A percentile compares a stretch with the other conserved stretches of the same genome.
phyloP scores from a whole-genome alignment of 1,140 invertebrate species.

The Acromyrmex charruanus region DNA sequence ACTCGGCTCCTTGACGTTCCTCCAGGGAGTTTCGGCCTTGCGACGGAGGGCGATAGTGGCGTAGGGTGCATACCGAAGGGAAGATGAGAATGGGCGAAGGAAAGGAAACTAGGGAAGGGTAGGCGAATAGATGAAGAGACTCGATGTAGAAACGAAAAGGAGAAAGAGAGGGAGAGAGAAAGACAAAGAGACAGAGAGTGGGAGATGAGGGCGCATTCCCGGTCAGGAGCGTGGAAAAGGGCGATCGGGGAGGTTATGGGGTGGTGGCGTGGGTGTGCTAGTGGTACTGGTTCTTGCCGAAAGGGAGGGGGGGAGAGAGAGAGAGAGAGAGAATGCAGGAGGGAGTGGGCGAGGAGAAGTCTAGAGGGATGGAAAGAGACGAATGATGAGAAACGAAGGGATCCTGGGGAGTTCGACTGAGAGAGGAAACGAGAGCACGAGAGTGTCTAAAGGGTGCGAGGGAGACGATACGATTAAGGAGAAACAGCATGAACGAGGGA shows the following conservation, averaged over 20 bases:
- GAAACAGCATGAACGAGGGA: constrained; percentile 8
- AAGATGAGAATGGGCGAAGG: constrained; percentile 71
- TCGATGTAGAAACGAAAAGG: constrained; percentile 40
- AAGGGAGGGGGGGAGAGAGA: neutral
- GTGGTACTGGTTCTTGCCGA: constrained; percentile 44
- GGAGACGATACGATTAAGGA: constrained; percentile 23
- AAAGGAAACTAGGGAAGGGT: constrained; percentile 47
- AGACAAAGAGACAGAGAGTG: neutral
- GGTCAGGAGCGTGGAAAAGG: constrained; percentile 66
- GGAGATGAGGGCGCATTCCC: constrained; percentile 23
- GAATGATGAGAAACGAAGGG: constrained; percentile 38
- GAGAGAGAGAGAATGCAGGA: constrained; percentile 14
- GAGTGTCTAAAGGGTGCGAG: neutral
- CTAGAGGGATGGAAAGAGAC: constrained; percentile 51
- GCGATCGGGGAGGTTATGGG: constrained; percentile 71
- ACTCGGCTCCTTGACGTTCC: constrained; percentile 77
- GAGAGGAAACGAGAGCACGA: constrained; percentile 58
- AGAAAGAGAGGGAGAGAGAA: constrained; percentile 2
- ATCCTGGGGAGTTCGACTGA: constrained; percentile 54
- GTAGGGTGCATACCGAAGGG: constrained; percentile 76
- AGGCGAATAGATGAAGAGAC: constrained; percentile 60
- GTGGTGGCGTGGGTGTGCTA: constrained; percentile 61
- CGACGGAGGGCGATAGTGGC: constrained; percentile 73
- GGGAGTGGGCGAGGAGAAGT: constrained; percentile 27
- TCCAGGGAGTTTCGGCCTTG: constrained; percentile 73